phyloP scores from a whole-genome alignment of 2,797 vertebrate genomes.

The Ataeniobius toweri region DNA sequence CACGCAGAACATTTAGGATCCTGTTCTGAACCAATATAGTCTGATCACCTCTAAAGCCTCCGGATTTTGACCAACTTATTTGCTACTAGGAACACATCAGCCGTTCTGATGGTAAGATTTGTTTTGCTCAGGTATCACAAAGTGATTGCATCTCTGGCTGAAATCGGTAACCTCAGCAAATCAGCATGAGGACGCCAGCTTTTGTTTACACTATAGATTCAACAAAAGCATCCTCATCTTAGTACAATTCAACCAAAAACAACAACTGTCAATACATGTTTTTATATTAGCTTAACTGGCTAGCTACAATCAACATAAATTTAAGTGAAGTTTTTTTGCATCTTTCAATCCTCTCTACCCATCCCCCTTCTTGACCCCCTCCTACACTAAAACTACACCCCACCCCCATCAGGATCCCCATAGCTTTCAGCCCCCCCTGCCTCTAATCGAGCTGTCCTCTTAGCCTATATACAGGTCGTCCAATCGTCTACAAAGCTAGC shows the following conservation, averaged over 20 bases:
- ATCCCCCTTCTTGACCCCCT: constrained; percentile 39
- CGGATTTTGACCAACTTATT: neutral
- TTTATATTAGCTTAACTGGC: constrained; percentile 68
- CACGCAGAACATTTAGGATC: neutral
- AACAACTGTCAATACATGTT: constrained; percentile 45
- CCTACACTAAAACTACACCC: constrained; percentile 64
- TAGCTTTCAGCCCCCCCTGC: constrained; percentile 65
- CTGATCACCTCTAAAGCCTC: neutral
- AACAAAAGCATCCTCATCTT: constrained; percentile 4
- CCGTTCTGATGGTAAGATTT: constrained; percentile 12
- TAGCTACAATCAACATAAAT: constrained; percentile 41
- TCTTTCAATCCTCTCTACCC: constrained; percentile 54
- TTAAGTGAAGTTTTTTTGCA: constrained; percentile 29
- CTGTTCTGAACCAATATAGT: constrained; percentile 6
- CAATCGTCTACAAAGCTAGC: constrained; percentile 58
- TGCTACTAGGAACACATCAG: constrained; percentile 10
- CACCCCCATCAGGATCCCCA: constrained; percentile 67
- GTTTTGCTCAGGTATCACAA: constrained; percentile 52
- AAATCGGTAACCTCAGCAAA: constrained; percentile 38
- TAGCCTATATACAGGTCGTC: constrained; percentile 76
- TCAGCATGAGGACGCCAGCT: constrained; percentile 14
- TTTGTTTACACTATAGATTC: constrained; percentile 21
- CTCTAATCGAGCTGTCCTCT: constrained; percentile 70
- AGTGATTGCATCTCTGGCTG: constrained; percentile 46
- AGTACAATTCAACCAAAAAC: neutral